Evolutionary conservation across 2,797 vertebrate genomes (phyloP).

Genomic region (Lates japonicus): DNA sequence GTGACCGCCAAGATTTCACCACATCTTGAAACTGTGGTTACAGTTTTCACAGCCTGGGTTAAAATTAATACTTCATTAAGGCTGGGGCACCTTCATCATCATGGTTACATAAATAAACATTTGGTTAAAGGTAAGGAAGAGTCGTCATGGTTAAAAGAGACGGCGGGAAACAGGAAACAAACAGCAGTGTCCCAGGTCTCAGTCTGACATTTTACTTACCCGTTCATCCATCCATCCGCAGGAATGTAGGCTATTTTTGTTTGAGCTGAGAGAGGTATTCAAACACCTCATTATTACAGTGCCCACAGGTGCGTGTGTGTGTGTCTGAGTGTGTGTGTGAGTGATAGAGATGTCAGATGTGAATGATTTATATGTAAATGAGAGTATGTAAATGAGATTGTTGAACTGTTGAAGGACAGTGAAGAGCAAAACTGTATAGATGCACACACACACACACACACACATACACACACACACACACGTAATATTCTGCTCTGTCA

Average conservation of each 20-base stretch:
- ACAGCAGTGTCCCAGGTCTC: not conserved
- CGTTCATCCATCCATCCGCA: not conserved
- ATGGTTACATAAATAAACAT: not conserved
- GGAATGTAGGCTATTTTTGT: slow-evolving; percentile 30
- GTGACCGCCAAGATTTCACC: too few species aligned
- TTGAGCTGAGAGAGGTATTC: slow-evolving; percentile 31
- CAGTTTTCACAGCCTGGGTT: too few species aligned
- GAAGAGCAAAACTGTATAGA: slow-evolving; percentile 50
- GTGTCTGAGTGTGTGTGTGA: slow-evolving; percentile 13
- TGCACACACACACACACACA: slow-evolving; percentile 30
- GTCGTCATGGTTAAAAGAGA: slow-evolving; percentile 1
- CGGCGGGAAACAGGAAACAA: slow-evolving; percentile 4
- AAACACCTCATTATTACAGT: slow-evolving; percentile 61
- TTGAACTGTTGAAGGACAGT: slow-evolving; percentile 72
- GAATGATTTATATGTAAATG: slow-evolving; percentile 87
- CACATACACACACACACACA: slow-evolving; percentile 15
- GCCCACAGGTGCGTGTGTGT: slow-evolving; percentile 57
- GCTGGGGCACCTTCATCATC: not conserved
- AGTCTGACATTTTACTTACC: not conserved
- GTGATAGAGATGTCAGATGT: slow-evolving; percentile 63
- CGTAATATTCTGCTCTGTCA: slow-evolving; percentile 43
- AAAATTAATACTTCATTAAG: too few species aligned
- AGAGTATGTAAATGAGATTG: slow-evolving; percentile 81
- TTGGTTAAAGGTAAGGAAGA: not conserved
- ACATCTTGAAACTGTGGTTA: too few species aligned